Evolutionary conservation across 2,113 vertebrate species (phyloP), one percentile per base, ranked within the genome.

Genomic region (Petroica traversi): DNA sequence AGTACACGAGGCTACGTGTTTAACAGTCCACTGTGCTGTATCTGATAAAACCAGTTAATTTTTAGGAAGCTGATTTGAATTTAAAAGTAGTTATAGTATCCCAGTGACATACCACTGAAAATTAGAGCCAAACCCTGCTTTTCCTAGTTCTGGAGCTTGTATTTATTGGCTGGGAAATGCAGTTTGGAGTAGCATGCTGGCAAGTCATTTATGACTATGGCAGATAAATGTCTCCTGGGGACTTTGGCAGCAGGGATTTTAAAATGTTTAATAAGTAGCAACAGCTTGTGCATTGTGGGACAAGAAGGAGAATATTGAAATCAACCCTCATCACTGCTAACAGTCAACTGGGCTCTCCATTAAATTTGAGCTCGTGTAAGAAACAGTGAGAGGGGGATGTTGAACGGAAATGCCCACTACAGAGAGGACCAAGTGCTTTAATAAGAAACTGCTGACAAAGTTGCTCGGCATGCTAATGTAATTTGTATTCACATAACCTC

Each of bases 1-100:
- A 95, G 97, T 97, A 97, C 86, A 96, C 73, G 86, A 97, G 88
- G 92, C 96, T 96, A 95, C 40, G 94, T 97, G 97, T 96, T 95
- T 95, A 97, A 96, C 95, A 87, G 92, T 97, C 93, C 88, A 90
- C 90, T 95, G 93, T 95, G 92, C 94, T 93, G 88, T 96, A 93
- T 96, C 95, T 94, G 93, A 95, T 94, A 90, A 95, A 96, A 88
- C 11, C 85, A 75, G 90, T 93, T 96, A 88, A 95, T 96, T 96
- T 97, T 67, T 96, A 97, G 83, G 91, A 96, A 89, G 69, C 86
- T 93, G 95, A 93, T 92, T 91, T 96, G 89, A 94, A 88, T 95
- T 95, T 95, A 46, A 96, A 92, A 92, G 94, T 95, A 93, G 92
- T 91, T 88, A 49, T 59, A 92, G 93, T 87, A 85, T 96, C 93